Percentiles rank a stretch among this genome's conserved stretches.
Conservation (phyloP, 1,140 invertebrate species). For the Bombyx mandarina region DNA sequence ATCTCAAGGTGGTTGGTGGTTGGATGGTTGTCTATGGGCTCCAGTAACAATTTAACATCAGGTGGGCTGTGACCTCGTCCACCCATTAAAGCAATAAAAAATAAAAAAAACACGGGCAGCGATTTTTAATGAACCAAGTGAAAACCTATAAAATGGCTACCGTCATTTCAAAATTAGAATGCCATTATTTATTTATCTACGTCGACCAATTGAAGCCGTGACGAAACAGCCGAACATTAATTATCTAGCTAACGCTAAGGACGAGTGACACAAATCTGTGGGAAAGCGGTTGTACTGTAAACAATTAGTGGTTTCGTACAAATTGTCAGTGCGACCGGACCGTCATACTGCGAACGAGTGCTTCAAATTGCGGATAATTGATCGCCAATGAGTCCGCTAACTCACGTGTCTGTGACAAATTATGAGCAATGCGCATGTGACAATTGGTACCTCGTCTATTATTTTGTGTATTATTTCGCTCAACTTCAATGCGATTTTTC, state of each 20-base stretch:
- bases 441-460: constrained; percentile 9
- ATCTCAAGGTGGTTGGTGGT: too few relatives aligned
- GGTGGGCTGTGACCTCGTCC: too few relatives aligned
- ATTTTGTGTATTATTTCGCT: neutral
- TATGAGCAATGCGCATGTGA: constrained; percentile 18
- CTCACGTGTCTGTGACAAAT: constrained; percentile 40
- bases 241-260: constrained; percentile 38
- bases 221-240: constrained; percentile 26
- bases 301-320: constrained; percentile 52
- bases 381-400: constrained; percentile 41
- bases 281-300: constrained; percentile 46
- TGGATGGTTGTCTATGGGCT: too few relatives aligned
- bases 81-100: too few relatives aligned
- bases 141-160: too few relatives aligned
- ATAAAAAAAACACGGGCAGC: too few relatives aligned
- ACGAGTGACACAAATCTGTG: constrained; percentile 17
- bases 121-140: too few relatives aligned
- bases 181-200: too few relatives aligned
- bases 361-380: constrained; percentile 63
- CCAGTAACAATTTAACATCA: too few relatives aligned
- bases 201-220: neutral
- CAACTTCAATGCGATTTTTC: neutral
- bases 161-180: too few relatives aligned
- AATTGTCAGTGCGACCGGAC: constrained; percentile 30
- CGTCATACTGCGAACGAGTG: constrained; percentile 47